Percentiles rank a stretch among this genome's conserved stretches.
phyloP scores from a whole-genome alignment of 2,888 invertebrate genomes.

The Scaptodrosophila latifasciaeformis region DNA sequence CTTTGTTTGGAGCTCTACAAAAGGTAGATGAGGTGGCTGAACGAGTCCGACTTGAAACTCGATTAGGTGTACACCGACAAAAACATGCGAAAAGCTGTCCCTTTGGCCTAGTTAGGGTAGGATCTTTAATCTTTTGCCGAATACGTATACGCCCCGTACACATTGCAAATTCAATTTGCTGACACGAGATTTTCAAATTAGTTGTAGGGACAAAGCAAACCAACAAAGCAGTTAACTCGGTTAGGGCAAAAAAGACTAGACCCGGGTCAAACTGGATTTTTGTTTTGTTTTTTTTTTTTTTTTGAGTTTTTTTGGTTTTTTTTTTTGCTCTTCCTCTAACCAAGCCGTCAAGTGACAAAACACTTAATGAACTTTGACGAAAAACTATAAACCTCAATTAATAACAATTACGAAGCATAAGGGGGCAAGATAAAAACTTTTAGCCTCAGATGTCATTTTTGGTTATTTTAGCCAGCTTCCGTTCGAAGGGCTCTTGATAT shows the following conservation, averaged over 20 bases:
- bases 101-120: slow-evolving; percentile 15
- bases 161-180: slow-evolving; percentile 31
- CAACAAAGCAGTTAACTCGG: too few species aligned
- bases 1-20: slow-evolving; percentile 34
- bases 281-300: too few species aligned
- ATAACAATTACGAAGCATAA: slow-evolving; percentile 62
- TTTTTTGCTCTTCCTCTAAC: too few species aligned
- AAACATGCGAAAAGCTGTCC: slow-evolving; percentile 24
- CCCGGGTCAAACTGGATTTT: too few species aligned
- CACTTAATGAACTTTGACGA: slow-evolving; percentile 48
- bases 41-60: slow-evolving; percentile 21
- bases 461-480: too few species aligned
- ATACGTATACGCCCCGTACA: not conserved
- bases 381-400: slow-evolving; percentile 67
- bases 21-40: too few species aligned
- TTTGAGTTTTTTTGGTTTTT: too few species aligned
- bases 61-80: slow-evolving; percentile 1
- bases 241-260: too few species aligned
- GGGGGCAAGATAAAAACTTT: too few species aligned
- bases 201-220: slow-evolving; percentile 1
- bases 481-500: slow-evolving; percentile 37
- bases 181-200: slow-evolving; percentile 42
- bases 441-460: too few species aligned
- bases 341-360: slow-evolving; percentile 6
- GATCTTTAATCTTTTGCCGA: slow-evolving; percentile 10